Evolutionary conservation across 2,888 invertebrate genomes (phyloP).

Genomic region (Hermaeophaga mercurialis): DNA sequence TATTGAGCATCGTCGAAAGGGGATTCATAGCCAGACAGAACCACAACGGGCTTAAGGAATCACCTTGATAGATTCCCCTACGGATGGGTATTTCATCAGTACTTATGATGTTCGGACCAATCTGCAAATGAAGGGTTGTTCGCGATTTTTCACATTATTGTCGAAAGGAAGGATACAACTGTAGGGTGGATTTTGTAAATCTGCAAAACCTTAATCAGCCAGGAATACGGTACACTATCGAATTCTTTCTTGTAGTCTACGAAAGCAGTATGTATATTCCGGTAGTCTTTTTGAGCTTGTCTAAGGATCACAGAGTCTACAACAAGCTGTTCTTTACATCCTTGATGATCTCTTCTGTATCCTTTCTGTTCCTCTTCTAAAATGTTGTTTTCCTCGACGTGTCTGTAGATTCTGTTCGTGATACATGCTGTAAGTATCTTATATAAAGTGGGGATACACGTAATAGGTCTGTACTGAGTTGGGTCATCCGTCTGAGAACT

Average conservation of each 20-base stretch:
- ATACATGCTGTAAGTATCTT: constrained; percentile 11
- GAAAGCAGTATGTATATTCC: too few species aligned
- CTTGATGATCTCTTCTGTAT: constrained; percentile 7
- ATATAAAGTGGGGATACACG: background rate
- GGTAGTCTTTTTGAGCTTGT: too few species aligned
- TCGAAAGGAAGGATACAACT: too few species aligned
- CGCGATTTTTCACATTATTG: background rate
- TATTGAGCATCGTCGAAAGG: too few species aligned
- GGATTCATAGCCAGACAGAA: too few species aligned
- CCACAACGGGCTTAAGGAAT: too few species aligned
- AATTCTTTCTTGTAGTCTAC: too few species aligned
- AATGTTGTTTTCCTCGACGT: background rate
- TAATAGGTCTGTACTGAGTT: background rate
- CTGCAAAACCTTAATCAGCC: too few species aligned
- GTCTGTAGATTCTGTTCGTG: constrained; percentile 3
- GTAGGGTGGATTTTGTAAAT: background rate
- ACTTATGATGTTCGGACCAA: background rate
- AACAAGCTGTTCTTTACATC: constrained; percentile 1
- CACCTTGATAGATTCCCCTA: background rate
- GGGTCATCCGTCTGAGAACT: too few species aligned
- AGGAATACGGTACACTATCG: too few species aligned
- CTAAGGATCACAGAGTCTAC: background rate
- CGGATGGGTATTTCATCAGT: background rate
- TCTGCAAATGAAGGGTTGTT: background rate
- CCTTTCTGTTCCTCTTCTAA: constrained; percentile 3